These are phyloP conservation scores for Sander lucioperca DNA, from an alignment of 2,113 vertebrate genomes.

Conservation along the genomic window DNA sequence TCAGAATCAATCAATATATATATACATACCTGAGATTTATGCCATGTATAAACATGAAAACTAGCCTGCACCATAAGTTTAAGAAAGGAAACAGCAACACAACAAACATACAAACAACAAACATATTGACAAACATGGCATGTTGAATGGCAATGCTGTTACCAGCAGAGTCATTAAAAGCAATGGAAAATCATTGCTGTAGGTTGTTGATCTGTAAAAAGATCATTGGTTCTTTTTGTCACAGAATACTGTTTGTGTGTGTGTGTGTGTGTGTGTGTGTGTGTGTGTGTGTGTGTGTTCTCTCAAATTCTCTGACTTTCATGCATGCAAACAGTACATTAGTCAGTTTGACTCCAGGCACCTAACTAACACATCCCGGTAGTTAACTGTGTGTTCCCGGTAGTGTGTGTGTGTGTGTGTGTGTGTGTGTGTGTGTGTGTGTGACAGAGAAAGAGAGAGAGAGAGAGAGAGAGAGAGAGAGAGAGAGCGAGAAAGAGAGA, in stretches of 20 bases:
- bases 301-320: background rate
- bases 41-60: background rate
- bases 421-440: conserved; percentile 37
- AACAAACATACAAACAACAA: no score
- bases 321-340: conserved; percentile 9
- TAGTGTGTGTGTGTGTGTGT: conserved; percentile 28
- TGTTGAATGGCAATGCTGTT: conserved; percentile 34
- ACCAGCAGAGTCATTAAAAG: conserved; percentile 48
- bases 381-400: conserved; percentile 14
- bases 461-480: no score
- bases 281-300: background rate
- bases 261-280: conserved; percentile 1
- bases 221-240: conserved; percentile 1
- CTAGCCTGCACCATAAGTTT: background rate
- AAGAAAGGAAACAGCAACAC: background rate
- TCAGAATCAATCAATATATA: background rate
- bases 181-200: conserved; percentile 36
- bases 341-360: conserved; percentile 32
- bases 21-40: background rate
- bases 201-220: conserved; percentile 41
- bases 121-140: background rate
- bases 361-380: conserved; percentile 34
- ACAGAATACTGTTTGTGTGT: background rate
- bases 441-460: background rate
- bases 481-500: no score